Evolutionary conservation across 2,797 vertebrate genomes (phyloP), one percentile per base, ranked within the genome.

Genomic region (Protonibea diacanthus): DNA sequence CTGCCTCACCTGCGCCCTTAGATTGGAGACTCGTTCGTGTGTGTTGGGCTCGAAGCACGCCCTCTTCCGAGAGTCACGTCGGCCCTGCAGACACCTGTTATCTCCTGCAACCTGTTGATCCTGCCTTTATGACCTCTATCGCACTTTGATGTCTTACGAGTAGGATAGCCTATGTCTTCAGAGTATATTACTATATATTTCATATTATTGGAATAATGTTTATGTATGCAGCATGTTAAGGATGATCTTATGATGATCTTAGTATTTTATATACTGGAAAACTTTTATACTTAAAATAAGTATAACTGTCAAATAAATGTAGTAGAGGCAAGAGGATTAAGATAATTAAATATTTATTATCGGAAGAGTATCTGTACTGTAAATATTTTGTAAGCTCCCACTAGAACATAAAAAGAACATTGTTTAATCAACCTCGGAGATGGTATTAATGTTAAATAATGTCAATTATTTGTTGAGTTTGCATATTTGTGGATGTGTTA

Each of bases 1-100:
- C 13, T 2, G 67, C 2, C 38, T 84, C 67, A 90, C 88, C 83
- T 89, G 78, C 23, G 23, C 47, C 3, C 7, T 3, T 0, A 15
- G 23, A 20, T 23, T 68, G 64, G 25, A 18, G 7, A 5, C 7
- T n/a, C 7, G 10, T 6, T 20, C 0, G 0, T 27, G 60, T 20
- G 14, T 18, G 65, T 21, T 4, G 20, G 23, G 0, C 15, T 20
- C n/a, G 10, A 61, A 51, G 77, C 72, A 80, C 90, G 71, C 85
- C 85, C 68, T 60, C 23, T 73, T 62, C 40, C n/a, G 5, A 7
- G 3, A 8, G 1, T 42, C 56, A 67, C 51, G 62, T 58, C 15
- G 15, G 6, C 2, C 45, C 40, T 25, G 2, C 7, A 14, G 11
- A n/a, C 27, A 71, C 76, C 52, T 60, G 47, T 15, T 13, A 2